Conservation (phyloP, 2,797 vertebrate species). For the Nothura maculosa region DNA sequence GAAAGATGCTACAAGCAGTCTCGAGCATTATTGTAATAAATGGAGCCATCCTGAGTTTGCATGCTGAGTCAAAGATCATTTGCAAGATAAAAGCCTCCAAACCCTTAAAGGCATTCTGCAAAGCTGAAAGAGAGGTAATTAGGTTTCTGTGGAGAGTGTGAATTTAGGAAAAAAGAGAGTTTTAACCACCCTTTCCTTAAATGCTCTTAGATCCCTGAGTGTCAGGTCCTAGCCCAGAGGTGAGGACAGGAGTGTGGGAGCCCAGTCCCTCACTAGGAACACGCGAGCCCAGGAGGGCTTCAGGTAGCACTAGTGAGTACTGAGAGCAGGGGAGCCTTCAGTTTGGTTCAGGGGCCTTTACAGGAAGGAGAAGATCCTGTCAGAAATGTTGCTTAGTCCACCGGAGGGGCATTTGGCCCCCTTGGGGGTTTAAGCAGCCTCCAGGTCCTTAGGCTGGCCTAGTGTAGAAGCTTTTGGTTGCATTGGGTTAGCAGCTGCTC, state of each 20-base stretch:
- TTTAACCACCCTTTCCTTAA: conserved; percentile 4
- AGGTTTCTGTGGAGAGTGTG: background rate
- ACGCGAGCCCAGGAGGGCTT: background rate
- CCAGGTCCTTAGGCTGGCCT: background rate
- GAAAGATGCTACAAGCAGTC: conserved; percentile 1
- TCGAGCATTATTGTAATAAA: background rate
- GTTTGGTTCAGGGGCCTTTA: background rate
- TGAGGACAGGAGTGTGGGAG: background rate
- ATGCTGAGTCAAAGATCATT: conserved; percentile 27
- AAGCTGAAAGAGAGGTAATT: background rate
- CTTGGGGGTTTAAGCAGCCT: background rate
- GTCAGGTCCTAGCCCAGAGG: background rate
- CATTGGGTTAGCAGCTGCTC: background rate
- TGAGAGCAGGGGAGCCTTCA: background rate
- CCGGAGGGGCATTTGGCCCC: background rate
- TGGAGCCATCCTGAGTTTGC: background rate
- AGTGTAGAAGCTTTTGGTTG: background rate
- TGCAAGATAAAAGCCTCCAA: conserved; percentile 12
- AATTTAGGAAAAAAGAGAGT: background rate
- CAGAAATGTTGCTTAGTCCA: background rate
- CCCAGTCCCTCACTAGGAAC: background rate
- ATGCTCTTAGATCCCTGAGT: background rate
- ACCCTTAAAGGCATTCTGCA: background rate
- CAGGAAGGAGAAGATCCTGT: background rate
- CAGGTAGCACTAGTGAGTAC: background rate